Conservation (phyloP, 2,113 vertebrate species). For the Mobula birostris region DNA sequence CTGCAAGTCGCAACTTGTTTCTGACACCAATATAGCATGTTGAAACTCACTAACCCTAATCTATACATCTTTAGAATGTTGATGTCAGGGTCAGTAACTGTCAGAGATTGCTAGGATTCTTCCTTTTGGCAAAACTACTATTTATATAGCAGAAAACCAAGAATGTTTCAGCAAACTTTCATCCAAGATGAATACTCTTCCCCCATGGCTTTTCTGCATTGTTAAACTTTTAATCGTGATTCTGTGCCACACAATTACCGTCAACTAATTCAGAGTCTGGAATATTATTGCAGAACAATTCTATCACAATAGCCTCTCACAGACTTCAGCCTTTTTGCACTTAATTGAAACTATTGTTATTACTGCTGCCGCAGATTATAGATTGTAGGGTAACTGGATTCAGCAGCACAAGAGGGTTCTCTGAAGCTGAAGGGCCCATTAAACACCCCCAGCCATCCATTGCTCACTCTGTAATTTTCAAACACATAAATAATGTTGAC, state of each 20-base stretch:
- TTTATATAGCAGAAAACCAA: not conserved
- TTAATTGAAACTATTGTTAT: constrained; percentile 11
- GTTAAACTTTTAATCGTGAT: not conserved
- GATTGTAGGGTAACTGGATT: not conserved
- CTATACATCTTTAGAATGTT: too few species aligned
- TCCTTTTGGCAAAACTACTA: not conserved
- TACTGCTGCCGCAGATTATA: constrained; percentile 3
- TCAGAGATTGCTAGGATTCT: not conserved
- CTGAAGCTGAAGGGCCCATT: not conserved
- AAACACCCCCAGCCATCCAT: not conserved
- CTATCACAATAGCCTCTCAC: not conserved
- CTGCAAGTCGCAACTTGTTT: too few species aligned
- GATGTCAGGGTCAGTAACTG: not conserved
- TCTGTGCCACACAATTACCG: not conserved
- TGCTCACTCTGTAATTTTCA: not conserved
- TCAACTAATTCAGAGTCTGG: not conserved
- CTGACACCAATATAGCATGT: too few species aligned
- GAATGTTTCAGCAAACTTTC: not conserved
- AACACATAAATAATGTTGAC: not conserved
- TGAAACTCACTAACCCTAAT: too few species aligned
- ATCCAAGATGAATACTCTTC: not conserved
- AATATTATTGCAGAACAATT: not conserved
- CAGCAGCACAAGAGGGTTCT: not conserved
- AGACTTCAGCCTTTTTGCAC: constrained; percentile 7
- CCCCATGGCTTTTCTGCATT: not conserved